Base-by-base conservation (phyloP, 2,113 vertebrate genomes). In the Meriones unguiculatus region DNA sequence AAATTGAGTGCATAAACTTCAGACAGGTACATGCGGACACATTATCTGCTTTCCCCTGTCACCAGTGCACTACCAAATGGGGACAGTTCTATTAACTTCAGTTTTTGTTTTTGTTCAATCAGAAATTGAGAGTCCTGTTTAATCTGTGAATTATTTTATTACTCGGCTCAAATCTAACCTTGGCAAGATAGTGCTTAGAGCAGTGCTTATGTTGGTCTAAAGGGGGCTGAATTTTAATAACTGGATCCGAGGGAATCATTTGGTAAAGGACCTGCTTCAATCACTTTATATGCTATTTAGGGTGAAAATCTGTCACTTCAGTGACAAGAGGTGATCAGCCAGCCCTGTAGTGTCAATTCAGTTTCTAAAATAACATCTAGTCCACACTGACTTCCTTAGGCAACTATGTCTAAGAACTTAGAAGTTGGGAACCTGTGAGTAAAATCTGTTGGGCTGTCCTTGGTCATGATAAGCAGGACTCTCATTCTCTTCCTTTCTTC, bases 191-290 rank as follows among this genome's bases (percentile, higher is more conserved):
- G n/a, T 97, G 35, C 85, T 95, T 86, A 41, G 67, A 94, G 72
- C 88, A 92, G 94, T 46, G 46, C 5, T 94, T 35, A 90, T 0
- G 20, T 69, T 90, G n/a, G 46, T 96, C 96, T 59, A 35, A 90
- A 97, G 93, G 64, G 17, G 57, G 54, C 85, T 78, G 72, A 73
- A 80, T 91, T 97, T 91, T 91, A 92, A 89, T 97, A 64, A 90
- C 73, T 92, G 72, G 86, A 59, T 84, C 90, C 95, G 77, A 89
- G 90, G 85, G 62, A 91, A 93, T 92, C 76, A 32, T 90, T 95
- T 85, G 73, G 78, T 94, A 93, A 95, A 95, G 72, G 90, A 38
- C 88, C 92, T 90, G 15, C 38, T 95, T 96, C 75, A 62, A 14
- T 95, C 65, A 72, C 82, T 90, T 73, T 35, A 54, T 65, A 57